phyloP scores from a whole-genome alignment of 2,113 vertebrate species.

The Hippocampus mohnikei region DNA sequence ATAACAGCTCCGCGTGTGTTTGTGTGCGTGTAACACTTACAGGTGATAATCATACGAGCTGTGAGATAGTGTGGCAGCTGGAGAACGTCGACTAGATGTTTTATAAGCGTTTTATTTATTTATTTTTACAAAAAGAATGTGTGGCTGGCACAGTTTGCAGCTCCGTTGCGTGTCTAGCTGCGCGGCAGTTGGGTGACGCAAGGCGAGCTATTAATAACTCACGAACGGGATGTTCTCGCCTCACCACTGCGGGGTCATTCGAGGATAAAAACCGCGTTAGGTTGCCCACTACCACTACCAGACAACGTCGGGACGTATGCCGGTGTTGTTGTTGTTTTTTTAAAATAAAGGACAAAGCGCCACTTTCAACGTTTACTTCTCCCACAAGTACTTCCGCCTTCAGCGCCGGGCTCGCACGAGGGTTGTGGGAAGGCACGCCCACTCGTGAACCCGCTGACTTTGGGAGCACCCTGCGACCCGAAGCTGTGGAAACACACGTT shows the following conservation, averaged over 20 bases:
- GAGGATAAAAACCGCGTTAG: slow-evolving; percentile 58
- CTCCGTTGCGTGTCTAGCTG: slow-evolving; percentile 68
- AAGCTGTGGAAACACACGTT: slow-evolving; percentile 53
- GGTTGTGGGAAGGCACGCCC: slow-evolving; percentile 60
- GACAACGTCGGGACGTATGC: slow-evolving; percentile 12
- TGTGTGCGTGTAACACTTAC: slow-evolving; percentile 22
- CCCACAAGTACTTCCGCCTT: neutral
- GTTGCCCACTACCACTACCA: slow-evolving; percentile 1
- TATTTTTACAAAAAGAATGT: slow-evolving; percentile 48
- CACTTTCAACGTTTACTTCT: neutral
- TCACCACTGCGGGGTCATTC: slow-evolving; percentile 70
- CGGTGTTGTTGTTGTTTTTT: neutral
- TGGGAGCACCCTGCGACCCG: slow-evolving; percentile 43
- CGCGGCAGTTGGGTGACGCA: slow-evolving; percentile 75
- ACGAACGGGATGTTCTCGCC: slow-evolving; percentile 73
- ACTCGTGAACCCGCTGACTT: slow-evolving; percentile 70
- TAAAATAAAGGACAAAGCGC: neutral
- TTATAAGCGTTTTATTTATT: slow-evolving; percentile 30
- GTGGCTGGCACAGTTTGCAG: slow-evolving; percentile 54
- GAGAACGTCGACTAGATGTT: slow-evolving; percentile 54
- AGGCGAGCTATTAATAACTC: slow-evolving; percentile 77
- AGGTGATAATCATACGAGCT: slow-evolving; percentile 31
- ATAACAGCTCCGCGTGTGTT: neutral
- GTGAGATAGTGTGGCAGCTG: slow-evolving; percentile 43
- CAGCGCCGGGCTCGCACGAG: neutral